A percentile compares a stretch with the other conserved stretches of the same genome.
phyloP scores from a whole-genome alignment of 2,888 invertebrate genomes.

The Caenorhabditis sulstoni region DNA sequence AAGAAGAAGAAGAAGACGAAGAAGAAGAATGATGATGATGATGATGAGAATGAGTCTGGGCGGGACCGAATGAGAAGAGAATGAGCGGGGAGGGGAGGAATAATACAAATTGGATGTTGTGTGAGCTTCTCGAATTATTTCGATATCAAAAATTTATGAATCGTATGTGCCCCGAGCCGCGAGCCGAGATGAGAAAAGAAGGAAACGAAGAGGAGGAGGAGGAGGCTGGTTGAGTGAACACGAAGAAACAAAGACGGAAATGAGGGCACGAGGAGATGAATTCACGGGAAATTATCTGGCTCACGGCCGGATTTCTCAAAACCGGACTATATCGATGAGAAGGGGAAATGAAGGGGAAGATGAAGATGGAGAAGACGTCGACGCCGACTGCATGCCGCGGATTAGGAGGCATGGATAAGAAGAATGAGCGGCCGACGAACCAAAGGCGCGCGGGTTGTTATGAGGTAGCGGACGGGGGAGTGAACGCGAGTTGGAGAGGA shows the following conservation, averaged over 20 bases:
- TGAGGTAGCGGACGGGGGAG: slow-evolving; percentile 3
- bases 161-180: slow-evolving; percentile 13
- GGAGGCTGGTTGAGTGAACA: slow-evolving; percentile 34
- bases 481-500: background rate
- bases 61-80: background rate
- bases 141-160: slow-evolving; percentile 58
- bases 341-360: background rate
- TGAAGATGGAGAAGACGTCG: slow-evolving; percentile 1
- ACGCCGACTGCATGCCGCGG: too few species aligned
- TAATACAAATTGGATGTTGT: slow-evolving; percentile 52
- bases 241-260: slow-evolving; percentile 4
- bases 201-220: slow-evolving; percentile 5
- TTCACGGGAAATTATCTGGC: slow-evolving; percentile 33
- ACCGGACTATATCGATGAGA: slow-evolving; percentile 13
- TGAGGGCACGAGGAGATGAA: slow-evolving; percentile 15
- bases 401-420: slow-evolving; percentile 39
- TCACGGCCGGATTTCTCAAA: slow-evolving; percentile 18
- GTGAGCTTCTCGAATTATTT: slow-evolving; percentile 51
- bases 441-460: background rate
- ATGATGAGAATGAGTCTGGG: slow-evolving; percentile 2
- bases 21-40: slow-evolving; percentile 10
- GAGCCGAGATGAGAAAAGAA: slow-evolving; percentile 14
- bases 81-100: slow-evolving; percentile 8
- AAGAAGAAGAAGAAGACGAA: background rate
- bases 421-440: slow-evolving; percentile 11